phyloP scores from a whole-genome alignment of 2,888 invertebrate genomes.

The Adelognathus sp. region DNA sequence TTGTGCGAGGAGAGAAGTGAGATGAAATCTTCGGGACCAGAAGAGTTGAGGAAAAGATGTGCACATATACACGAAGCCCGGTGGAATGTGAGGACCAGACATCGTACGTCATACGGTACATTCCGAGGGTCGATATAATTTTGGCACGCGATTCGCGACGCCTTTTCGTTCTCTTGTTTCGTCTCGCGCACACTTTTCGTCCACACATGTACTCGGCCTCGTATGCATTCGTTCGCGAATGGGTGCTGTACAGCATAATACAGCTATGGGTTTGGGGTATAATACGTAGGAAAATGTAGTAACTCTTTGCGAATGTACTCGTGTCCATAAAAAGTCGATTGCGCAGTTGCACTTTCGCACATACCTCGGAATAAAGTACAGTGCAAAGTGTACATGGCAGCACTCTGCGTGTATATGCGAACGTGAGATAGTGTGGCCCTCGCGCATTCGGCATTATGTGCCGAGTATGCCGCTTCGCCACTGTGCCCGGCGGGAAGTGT shows the following conservation, averaged over 20 bases:
- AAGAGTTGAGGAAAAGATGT: constrained; percentile 26
- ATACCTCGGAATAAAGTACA: constrained; percentile 21
- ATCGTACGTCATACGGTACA: constrained; percentile 68
- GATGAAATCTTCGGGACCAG: constrained; percentile 6
- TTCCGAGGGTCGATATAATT: constrained; percentile 76
- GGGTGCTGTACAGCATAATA: constrained; percentile 26
- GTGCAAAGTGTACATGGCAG: neutral
- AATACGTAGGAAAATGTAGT: constrained; percentile 59
- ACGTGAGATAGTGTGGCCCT: constrained; percentile 27
- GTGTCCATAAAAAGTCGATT: constrained; percentile 55
- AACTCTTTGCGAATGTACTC: constrained; percentile 58
- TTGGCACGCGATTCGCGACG: constrained; percentile 75
- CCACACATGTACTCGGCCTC: constrained; percentile 42
- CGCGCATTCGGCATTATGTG: constrained; percentile 70
- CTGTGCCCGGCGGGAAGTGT: constrained; percentile 65
- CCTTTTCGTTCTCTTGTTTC: neutral
- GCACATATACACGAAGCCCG: constrained; percentile 36
- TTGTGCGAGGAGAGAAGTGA: constrained; percentile 5
- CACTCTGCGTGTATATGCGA: constrained; percentile 41
- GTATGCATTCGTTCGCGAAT: constrained; percentile 28
- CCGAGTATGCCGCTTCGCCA: constrained; percentile 55
- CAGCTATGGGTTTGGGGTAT: constrained; percentile 42
- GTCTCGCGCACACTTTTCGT: constrained; percentile 42
- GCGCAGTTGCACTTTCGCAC: constrained; percentile 6
- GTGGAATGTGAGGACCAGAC: constrained; percentile 70